Evolutionary conservation across 2,797 vertebrate species (phyloP).

Genomic region (Myotis planiceps): DNA sequence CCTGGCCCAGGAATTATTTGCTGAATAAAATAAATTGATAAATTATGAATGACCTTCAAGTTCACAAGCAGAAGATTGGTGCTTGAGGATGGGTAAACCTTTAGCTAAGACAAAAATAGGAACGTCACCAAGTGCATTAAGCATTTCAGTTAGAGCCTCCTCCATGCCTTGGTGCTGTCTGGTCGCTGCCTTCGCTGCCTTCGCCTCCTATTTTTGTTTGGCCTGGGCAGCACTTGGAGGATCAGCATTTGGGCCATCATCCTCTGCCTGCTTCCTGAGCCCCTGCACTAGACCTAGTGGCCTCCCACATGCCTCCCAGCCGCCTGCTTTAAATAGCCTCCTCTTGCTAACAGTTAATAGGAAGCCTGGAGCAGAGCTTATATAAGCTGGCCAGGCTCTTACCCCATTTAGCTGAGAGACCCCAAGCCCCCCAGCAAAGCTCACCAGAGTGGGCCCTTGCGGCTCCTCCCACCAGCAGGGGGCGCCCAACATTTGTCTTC

Average conservation of each 20-base stretch:
- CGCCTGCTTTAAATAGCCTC: constrained; percentile 47
- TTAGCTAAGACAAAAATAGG: background rate
- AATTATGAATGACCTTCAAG: constrained; percentile 12
- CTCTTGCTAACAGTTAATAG: background rate
- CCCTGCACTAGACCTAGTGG: background rate
- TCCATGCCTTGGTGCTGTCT: background rate
- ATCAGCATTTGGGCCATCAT: constrained; percentile 31
- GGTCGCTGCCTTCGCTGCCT: background rate
- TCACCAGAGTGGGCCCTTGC: background rate
- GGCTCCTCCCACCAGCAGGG: background rate
- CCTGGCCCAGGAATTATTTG: constrained; percentile 18
- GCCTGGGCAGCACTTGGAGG: background rate
- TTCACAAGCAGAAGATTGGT: background rate
- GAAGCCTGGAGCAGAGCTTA: background rate
- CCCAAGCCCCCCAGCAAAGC: background rate
- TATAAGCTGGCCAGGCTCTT: background rate
- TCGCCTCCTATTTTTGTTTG: background rate
- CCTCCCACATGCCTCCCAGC: background rate
- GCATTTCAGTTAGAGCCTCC: constrained; percentile 39
- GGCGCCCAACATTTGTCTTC: background rate
- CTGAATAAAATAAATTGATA: background rate
- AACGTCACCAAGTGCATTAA: background rate
- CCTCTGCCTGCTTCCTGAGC: background rate
- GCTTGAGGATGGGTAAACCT: background rate
- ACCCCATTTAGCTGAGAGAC: background rate